Base-by-base conservation (phyloP, 2,888 invertebrate species). In the Andrena praecox region DNA sequence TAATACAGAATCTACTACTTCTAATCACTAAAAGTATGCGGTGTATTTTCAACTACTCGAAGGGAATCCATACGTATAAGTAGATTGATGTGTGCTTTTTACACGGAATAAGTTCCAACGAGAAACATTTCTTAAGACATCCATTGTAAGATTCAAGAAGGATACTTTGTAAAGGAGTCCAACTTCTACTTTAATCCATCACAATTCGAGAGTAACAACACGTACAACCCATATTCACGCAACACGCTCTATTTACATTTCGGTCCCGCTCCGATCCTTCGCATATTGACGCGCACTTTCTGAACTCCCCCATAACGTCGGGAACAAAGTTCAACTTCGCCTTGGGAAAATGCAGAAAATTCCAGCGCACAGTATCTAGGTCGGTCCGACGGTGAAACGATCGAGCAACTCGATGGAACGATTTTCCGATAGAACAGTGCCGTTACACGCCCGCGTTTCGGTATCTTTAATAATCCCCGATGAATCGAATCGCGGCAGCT, bases 281-380 rank as follows among this genome's bases (percentile, higher is more conserved):
- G 66, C 66, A 77, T 73, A 77, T 77, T 77, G 66, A 66, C 74
- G 73, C 35, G 50, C 74, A 73, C 59, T 50, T 66, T 33, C 33
- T 20, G 50, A 77, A 77, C 59, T 48, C 12, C 20, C 29, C 56
- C 10, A 10, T 31, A 29, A 6, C 52, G 42, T 35, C 62, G 54
- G 63, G 8, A 12, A 50, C 48, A 56, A 72, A 73, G 48, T 64
- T 73, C 64, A 33, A 63, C 63, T 73, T 59, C 77, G 48, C 20
- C n/a, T 24, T n/a, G 12, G 7, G 20, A 35, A 73, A 73, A 59
- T 60, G 56, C 16, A 66, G 60, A 67, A 74, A 74, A 74, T 74
- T 77, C 35, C 16, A 12, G 27, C 73, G 42, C 1, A 2, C 20
- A 10, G 54, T 35, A 54, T 52, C 29, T 16, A 50, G 31, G 31